These are phyloP conservation scores for Cryptocephalus moraei DNA, from an alignment of 2,888 invertebrate genomes.

Conservation along the genomic window DNA sequence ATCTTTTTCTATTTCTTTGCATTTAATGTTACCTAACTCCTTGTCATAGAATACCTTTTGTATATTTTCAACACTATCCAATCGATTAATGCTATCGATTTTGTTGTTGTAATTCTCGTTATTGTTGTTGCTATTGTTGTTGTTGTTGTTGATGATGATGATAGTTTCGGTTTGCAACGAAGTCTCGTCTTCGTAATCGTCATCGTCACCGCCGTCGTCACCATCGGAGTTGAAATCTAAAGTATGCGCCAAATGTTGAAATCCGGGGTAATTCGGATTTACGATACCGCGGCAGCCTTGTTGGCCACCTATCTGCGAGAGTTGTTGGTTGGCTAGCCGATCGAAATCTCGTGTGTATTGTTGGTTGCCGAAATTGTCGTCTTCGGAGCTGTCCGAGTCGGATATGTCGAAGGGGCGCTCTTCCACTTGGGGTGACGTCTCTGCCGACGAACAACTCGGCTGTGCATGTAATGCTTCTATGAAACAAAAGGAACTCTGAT, in stretches of 20 bases:
- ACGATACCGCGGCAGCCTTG: slow-evolving; percentile 48
- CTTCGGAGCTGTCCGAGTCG: slow-evolving; percentile 38
- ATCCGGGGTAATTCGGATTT: slow-evolving; percentile 77
- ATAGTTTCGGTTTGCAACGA: slow-evolving; percentile 18
- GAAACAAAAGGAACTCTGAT: too few relatives aligned
- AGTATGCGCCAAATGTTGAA: slow-evolving; percentile 70
- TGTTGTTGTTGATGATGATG: slow-evolving; percentile 30
- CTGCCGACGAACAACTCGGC: slow-evolving; percentile 37
- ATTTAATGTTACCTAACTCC: slow-evolving; percentile 42
- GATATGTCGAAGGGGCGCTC: slow-evolving; percentile 46
- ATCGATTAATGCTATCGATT: slow-evolving; percentile 41
- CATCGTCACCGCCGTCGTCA: slow-evolving; percentile 39
- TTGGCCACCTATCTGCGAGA: slow-evolving; percentile 18
- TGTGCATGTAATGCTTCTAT: slow-evolving; percentile 28
- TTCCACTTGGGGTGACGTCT: slow-evolving; percentile 43
- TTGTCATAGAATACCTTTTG: slow-evolving; percentile 48
- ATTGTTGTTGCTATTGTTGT: slow-evolving; percentile 36
- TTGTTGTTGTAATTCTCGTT: slow-evolving; percentile 28
- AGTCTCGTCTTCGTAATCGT: slow-evolving; percentile 39
- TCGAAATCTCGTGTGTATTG: too few relatives aligned
- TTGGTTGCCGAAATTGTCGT: slow-evolving; percentile 36
- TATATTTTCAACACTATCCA: slow-evolving; percentile 42
- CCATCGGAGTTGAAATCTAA: slow-evolving; percentile 39
- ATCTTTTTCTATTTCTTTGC: slow-evolving; percentile 50
- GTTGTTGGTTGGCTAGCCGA: too few relatives aligned